Percentiles rank a stretch among this genome's conserved stretches.
Evolutionary conservation across 2,113 vertebrate species (phyloP).

Genomic region (Mugil cephalus): DNA sequence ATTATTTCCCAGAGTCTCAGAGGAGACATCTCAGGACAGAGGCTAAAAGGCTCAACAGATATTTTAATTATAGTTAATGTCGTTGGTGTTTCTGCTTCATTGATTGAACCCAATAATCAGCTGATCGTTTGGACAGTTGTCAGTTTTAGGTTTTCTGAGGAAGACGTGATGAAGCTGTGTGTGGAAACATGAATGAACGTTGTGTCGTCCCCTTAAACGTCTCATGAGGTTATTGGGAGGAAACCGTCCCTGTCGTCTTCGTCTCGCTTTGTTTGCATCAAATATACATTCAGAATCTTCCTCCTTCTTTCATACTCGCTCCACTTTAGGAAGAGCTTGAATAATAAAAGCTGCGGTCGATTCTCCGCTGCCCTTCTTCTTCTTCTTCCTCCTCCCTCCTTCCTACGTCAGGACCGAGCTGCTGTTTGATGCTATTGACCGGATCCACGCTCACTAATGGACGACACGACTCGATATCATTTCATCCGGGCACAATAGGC

Average conservation of each 20-base stretch:
- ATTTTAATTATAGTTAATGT: too few relatives aligned
- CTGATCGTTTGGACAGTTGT: too few relatives aligned
- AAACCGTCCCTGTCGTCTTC: too few relatives aligned
- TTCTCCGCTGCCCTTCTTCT: neutral
- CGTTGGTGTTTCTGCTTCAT: too few relatives aligned
- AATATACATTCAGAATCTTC: neutral
- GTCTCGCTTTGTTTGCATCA: neutral
- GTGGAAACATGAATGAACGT: too few relatives aligned
- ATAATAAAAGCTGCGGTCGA: neutral
- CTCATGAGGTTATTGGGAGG: too few relatives aligned
- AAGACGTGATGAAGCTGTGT: neutral
- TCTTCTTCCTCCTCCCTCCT: constrained; percentile 9
- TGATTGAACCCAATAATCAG: too few relatives aligned
- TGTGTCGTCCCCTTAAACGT: too few relatives aligned
- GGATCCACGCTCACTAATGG: constrained; percentile 12
- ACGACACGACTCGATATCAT: neutral
- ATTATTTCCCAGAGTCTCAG: too few relatives aligned
- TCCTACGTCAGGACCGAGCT: neutral
- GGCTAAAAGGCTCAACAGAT: too few relatives aligned
- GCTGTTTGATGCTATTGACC: neutral
- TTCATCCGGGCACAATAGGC: constrained; percentile 1
- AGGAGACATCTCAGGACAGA: too few relatives aligned
- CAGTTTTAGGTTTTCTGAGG: neutral
- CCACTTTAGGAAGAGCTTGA: neutral
- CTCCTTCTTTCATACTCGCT: neutral